Percentiles rank a stretch among this genome's conserved stretches.
Conservation (phyloP, 1,140 invertebrate species). For the Oscheius sp. region DNA sequence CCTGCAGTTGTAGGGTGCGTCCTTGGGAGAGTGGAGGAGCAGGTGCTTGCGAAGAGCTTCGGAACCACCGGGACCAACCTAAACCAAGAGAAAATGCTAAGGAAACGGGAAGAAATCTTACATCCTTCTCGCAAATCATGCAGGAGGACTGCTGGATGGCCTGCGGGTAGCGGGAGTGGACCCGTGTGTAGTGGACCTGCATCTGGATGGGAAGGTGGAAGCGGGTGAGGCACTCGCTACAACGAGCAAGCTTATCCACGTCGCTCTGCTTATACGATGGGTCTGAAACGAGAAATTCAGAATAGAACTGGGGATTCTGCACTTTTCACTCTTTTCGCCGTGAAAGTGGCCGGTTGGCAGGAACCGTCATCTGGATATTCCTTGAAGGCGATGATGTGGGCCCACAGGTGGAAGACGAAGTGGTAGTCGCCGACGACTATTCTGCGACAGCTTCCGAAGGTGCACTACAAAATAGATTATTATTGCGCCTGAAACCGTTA, state of each 20-base stretch:
- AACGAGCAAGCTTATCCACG: neutral
- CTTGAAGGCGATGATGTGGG: neutral
- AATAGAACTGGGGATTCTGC: neutral
- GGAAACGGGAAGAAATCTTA: neutral
- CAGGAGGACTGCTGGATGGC: neutral
- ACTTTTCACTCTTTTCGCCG: neutral
- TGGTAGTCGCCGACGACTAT: conserved; percentile 11
- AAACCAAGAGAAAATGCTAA: neutral
- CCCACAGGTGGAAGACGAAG: conserved; percentile 24
- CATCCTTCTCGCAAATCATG: conserved; percentile 28
- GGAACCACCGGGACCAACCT: neutral
- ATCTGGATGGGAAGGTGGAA: conserved; percentile 7
- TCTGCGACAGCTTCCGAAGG: neutral
- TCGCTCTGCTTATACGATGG: neutral
- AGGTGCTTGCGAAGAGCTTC: neutral
- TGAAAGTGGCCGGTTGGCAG: neutral
- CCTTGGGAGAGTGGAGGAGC: neutral
- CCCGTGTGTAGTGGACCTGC: conserved; percentile 24
- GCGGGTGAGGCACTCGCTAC: conserved; percentile 11
- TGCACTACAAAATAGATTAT: conserved; percentile 25
- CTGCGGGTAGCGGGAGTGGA: neutral
- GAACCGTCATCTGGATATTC: too few species aligned
- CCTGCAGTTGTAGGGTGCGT: conserved; percentile 25
- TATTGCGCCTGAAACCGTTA: too few species aligned
- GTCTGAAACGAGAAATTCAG: neutral